Evolutionary conservation across 2,888 invertebrate genomes (phyloP).

Genomic region (Limnephilus lunatus): DNA sequence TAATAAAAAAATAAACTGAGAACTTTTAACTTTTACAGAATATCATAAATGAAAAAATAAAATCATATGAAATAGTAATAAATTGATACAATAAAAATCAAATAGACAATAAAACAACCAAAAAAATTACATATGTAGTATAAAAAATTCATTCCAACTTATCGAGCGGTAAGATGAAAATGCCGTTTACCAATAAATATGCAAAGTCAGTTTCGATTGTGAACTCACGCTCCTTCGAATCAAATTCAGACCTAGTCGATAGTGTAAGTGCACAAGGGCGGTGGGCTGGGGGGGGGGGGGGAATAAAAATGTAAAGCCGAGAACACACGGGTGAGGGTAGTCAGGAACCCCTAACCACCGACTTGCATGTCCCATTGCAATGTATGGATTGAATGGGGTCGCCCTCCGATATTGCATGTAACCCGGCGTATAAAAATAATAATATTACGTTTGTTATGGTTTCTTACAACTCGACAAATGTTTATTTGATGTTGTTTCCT

Average conservation of each 20-base stretch:
- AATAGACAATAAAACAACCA: too few species aligned
- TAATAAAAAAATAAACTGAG: too few species aligned
- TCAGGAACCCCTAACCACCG: not conserved
- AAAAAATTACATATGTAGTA: not conserved
- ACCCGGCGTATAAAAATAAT: slow-evolving; percentile 3
- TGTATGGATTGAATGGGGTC: not conserved
- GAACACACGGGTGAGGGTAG: not conserved
- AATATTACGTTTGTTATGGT: slow-evolving; percentile 3
- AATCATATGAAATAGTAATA: too few species aligned
- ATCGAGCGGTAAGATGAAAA: not conserved
- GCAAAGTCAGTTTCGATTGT: not conserved
- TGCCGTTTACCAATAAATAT: not conserved
- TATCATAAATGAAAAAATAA: too few species aligned
- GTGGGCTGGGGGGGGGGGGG: too few species aligned
- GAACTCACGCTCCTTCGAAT: not conserved
- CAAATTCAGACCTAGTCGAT: not conserved
- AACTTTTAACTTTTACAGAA: too few species aligned
- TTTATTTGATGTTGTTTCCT: not conserved
- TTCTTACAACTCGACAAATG: not conserved
- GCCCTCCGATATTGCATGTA: slow-evolving; percentile 2
- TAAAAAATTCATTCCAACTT: not conserved
- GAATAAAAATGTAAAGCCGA: not conserved
- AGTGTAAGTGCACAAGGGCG: not conserved
- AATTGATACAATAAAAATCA: too few species aligned
- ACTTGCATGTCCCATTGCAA: slow-evolving; percentile 19